Conservation (phyloP, 2,797 vertebrate genomes). For the Hippopotamyrus pictus region DNA sequence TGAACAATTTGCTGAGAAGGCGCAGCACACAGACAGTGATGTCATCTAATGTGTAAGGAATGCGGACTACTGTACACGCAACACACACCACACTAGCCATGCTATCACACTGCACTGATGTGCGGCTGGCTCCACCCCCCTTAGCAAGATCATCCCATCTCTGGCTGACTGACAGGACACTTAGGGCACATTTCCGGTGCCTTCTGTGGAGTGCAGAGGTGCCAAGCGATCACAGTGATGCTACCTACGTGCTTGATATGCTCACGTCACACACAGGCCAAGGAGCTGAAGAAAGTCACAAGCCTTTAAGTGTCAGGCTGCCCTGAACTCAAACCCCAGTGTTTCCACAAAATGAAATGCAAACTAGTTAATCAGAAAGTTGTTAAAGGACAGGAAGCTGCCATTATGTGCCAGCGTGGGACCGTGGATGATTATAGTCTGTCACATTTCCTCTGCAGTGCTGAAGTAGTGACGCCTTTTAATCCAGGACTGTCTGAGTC, state of each 20-base stretch:
- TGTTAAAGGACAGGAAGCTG: background rate
- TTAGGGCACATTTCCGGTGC: background rate
- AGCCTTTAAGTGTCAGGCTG: background rate
- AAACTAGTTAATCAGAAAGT: background rate
- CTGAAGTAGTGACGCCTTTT: background rate
- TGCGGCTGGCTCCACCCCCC: background rate
- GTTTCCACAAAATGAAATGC: background rate
- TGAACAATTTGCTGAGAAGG: background rate
- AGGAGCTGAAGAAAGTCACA: background rate
- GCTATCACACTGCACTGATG: background rate
- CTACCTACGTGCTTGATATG: background rate
- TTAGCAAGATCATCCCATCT: background rate
- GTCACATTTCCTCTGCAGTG: background rate
- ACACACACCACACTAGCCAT: background rate
- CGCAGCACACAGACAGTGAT: background rate
- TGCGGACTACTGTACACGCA: background rate
- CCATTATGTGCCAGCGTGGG: background rate
- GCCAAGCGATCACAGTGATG: background rate
- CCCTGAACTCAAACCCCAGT: background rate
- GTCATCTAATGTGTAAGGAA: background rate
- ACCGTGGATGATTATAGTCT: background rate
- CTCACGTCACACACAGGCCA: background rate
- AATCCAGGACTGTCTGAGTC: background rate
- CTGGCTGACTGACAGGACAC: background rate
- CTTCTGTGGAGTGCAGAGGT: background rate